A percentile compares a stretch with the other conserved stretches of the same genome.
phyloP scores from a whole-genome alignment of 1,140 invertebrate species.

The Phthorimaea operculella region DNA sequence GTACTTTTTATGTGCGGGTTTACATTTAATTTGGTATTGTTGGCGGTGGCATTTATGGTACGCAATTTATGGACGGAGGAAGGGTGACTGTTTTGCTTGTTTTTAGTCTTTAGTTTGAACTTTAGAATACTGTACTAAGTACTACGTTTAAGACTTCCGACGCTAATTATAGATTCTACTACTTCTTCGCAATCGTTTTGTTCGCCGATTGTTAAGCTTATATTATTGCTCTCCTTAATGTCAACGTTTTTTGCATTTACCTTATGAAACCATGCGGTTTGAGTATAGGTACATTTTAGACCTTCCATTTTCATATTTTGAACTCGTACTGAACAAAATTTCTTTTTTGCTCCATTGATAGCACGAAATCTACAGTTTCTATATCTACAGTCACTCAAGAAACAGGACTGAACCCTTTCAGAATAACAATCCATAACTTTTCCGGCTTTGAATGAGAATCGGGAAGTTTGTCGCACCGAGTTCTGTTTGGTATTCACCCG shows the following conservation, averaged over 20 bases:
- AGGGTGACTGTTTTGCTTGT: conserved; percentile 21
- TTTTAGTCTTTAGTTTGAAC: conserved; percentile 5
- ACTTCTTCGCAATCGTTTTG: too few species aligned
- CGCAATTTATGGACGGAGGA: conserved; percentile 43
- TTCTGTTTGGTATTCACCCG: conserved; percentile 56
- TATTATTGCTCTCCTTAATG: too few species aligned
- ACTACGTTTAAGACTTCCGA: too few species aligned
- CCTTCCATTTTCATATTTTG: too few species aligned
- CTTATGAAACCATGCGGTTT: too few species aligned
- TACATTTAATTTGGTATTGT: conserved; percentile 62
- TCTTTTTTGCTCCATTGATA: too few species aligned
- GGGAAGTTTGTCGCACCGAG: conserved; percentile 55
- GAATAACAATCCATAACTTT: conserved; percentile 62
- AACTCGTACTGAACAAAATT: too few species aligned
- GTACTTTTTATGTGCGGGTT: conserved; percentile 49
- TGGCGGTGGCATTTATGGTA: conserved; percentile 47
- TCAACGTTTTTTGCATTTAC: too few species aligned
- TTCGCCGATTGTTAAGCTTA: too few species aligned
- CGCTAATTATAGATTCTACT: too few species aligned
- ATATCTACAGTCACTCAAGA: conserved; percentile 14
- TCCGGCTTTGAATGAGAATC: conserved; percentile 33
- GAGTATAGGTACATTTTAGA: too few species aligned
- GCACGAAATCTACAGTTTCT: too few species aligned
- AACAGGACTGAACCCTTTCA: conserved; percentile 34
- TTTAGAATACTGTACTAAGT: neutral